Evolutionary conservation across 1,140 invertebrate genomes (phyloP).

Genomic region (Musca vetustissima): DNA sequence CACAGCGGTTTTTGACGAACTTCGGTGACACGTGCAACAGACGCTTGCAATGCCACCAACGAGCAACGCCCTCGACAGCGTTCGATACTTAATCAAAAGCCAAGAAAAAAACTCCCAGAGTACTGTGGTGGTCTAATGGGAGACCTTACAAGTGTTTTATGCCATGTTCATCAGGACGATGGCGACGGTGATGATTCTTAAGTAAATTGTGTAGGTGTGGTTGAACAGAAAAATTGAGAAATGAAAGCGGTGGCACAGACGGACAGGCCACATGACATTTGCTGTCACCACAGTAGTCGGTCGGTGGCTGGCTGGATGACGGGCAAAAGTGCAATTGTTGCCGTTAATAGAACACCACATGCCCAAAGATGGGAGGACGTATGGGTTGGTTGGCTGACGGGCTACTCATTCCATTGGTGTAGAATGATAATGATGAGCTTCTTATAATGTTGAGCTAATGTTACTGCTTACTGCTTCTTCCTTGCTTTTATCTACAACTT

Average conservation of each 20-base stretch:
- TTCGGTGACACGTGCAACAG: background rate
- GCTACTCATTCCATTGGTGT: too few species aligned
- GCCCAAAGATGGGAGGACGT: too few species aligned
- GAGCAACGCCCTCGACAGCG: background rate
- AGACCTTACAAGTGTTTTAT: background rate
- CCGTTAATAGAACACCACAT: too few species aligned
- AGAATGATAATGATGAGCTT: too few species aligned
- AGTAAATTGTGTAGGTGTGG: background rate
- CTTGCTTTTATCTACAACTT: conserved; percentile 12
- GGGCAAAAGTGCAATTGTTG: too few species aligned
- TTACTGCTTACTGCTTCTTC: too few species aligned
- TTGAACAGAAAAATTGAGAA: background rate
- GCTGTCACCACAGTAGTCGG: conserved; percentile 4
- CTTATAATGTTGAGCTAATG: too few species aligned
- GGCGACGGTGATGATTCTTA: background rate
- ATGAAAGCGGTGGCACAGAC: background rate
- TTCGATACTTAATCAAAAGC: conserved; percentile 16
- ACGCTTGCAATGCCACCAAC: conserved; percentile 6
- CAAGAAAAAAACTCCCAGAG: background rate
- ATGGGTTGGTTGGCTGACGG: too few species aligned
- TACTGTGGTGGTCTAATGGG: background rate
- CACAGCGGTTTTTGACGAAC: background rate
- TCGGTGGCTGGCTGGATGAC: too few species aligned
- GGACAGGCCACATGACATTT: background rate
- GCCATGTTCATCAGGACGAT: too few species aligned